Conservation (phyloP, 2,888 invertebrate species). For the Geophilus truncorum region DNA sequence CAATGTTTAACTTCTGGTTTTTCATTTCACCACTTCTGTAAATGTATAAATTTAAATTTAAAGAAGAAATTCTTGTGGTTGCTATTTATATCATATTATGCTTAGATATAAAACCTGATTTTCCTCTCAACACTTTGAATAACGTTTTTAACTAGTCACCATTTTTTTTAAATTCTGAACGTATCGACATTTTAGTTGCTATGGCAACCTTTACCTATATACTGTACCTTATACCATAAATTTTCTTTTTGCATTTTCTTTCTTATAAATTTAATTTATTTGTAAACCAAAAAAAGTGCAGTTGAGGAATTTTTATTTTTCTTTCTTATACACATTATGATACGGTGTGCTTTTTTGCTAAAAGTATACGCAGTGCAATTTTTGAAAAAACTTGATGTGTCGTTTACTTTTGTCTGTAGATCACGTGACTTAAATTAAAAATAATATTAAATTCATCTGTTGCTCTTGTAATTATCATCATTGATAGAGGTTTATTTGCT, state of each 20-base stretch:
- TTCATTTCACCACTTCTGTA: no score
- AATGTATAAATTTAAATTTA: no score
- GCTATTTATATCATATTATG: no score
- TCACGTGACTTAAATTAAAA: background rate
- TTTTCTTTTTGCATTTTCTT: background rate
- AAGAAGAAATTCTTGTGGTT: no score
- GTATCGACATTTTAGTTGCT: background rate
- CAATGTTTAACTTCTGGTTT: no score
- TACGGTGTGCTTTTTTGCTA: slow-evolving; percentile 1
- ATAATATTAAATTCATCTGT: no score
- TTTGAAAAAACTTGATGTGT: background rate
- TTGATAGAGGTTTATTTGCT: no score
- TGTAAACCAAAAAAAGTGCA: background rate
- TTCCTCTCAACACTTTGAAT: slow-evolving; percentile 1
- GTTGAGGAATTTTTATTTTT: background rate
- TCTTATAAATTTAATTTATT: background rate
- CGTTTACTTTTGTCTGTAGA: background rate
- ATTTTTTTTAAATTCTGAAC: background rate
- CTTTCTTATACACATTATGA: background rate
- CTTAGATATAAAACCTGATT: background rate
- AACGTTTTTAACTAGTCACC: background rate
- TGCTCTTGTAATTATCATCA: no score
- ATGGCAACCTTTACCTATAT: background rate
- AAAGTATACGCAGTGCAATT: background rate
- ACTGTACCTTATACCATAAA: background rate